These are phyloP conservation scores for Drosophila helvetica DNA, from an alignment of 2,888 invertebrate genomes.

Conservation along the genomic window DNA sequence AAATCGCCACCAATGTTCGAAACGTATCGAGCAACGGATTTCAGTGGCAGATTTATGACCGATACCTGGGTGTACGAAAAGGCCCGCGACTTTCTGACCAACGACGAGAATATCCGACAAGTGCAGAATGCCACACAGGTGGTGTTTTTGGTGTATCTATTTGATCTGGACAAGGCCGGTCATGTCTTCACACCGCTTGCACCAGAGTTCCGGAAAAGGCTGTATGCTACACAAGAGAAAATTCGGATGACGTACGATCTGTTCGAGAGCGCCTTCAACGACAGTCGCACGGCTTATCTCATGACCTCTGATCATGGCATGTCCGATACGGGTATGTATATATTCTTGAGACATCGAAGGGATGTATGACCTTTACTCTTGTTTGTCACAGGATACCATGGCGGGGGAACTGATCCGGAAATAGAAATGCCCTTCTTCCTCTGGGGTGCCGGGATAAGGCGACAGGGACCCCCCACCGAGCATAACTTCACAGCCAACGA, in stretches of 20 bases:
- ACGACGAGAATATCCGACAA: constrained; percentile 6
- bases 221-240: constrained; percentile 90
- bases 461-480: constrained; percentile 87
- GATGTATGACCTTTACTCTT: constrained; percentile 87
- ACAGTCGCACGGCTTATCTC: constrained; percentile 92
- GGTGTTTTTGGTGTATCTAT: constrained; percentile 94
- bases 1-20: constrained; percentile 29
- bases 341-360: constrained; percentile 84
- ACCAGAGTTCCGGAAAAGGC: constrained; percentile 89
- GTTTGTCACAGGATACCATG: constrained; percentile 90
- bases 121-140: constrained; percentile 13
- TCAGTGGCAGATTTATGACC: not conserved
- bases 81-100: constrained; percentile 3
- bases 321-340: constrained; percentile 93
- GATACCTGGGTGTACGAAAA: constrained; percentile 2
- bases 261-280: constrained; percentile 90
- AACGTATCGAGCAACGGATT: constrained; percentile 61
- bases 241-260: constrained; percentile 88
- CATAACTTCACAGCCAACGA: constrained; percentile 86
- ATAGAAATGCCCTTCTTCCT: constrained; percentile 96
- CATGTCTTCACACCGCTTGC: constrained; percentile 90
- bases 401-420: constrained; percentile 93
- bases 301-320: constrained; percentile 99
- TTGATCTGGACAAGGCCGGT: constrained; percentile 92
- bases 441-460: constrained; percentile 95